These are phyloP conservation scores for Corapipo altera DNA, from an alignment of 2,113 vertebrate genomes.

Conservation along the genomic window DNA sequence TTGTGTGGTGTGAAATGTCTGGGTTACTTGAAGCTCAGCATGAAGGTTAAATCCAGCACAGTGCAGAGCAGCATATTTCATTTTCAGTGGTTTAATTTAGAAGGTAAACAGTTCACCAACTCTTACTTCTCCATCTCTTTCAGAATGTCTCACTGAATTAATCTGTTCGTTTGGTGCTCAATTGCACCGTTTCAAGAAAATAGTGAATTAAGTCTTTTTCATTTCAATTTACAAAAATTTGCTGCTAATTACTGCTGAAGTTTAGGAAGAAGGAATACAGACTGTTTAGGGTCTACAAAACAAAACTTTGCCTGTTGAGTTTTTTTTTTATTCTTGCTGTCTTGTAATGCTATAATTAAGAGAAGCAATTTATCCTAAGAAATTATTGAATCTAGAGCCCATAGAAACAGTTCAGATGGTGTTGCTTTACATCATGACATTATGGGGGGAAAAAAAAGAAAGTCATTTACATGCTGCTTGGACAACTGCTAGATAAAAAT, in stretches of 20 bases:
- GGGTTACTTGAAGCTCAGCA: neutral
- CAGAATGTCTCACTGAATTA: neutral
- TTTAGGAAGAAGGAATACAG: neutral
- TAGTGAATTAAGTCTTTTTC: neutral
- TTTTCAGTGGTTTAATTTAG: neutral
- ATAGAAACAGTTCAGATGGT: conserved; percentile 22
- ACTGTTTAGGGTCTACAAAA: neutral
- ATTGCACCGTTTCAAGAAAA: neutral
- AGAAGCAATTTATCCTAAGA: neutral
- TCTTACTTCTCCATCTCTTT: neutral
- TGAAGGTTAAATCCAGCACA: neutral
- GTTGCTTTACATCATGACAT: conserved; percentile 6
- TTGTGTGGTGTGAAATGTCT: neutral
- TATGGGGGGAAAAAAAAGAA: neutral
- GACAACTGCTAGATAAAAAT: conserved; percentile 54
- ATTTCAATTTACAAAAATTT: neutral
- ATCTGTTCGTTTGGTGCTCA: neutral
- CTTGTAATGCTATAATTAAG: neutral
- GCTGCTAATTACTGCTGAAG: neutral
- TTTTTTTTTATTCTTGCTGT: neutral
- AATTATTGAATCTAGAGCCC: neutral
- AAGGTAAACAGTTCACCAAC: neutral
- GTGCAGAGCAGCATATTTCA: neutral
- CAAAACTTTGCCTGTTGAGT: neutral
- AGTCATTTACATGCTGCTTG: conserved; percentile 13